These are phyloP conservation scores for Anguilla marmorata DNA, from an alignment of 2,797 vertebrate genomes.

Conservation along the genomic window DNA sequence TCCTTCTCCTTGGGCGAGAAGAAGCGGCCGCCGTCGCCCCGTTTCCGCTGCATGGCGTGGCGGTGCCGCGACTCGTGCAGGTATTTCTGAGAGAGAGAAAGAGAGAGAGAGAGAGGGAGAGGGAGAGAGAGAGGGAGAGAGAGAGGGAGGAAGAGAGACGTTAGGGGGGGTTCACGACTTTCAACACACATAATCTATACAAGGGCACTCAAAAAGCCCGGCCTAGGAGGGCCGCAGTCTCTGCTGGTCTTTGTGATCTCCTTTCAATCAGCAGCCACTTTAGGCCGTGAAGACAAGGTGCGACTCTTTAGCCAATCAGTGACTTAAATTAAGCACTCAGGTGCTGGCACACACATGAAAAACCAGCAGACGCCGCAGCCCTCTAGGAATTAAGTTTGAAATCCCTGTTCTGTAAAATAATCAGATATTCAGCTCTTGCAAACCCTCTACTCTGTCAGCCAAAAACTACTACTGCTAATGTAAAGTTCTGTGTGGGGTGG, in stretches of 20 bases:
- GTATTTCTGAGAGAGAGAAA: conserved; percentile 81
- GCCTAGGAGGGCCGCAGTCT: background rate
- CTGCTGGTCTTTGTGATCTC: background rate
- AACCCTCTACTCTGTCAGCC: no score
- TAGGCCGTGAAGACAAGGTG: background rate
- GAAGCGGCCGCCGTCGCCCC: conserved; percentile 86
- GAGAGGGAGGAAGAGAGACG: background rate
- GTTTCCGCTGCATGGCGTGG: conserved; percentile 95
- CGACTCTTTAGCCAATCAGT: background rate
- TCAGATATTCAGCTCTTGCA: no score
- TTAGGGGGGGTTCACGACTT: background rate
- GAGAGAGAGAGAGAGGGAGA: background rate
- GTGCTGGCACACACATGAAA: no score
- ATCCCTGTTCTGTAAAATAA: no score
- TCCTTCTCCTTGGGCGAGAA: conserved; percentile 91
- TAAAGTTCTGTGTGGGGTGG: no score
- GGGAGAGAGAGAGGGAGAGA: background rate
- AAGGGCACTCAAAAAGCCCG: background rate
- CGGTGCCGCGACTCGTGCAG: conserved; percentile 94
- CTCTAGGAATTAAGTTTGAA: no score
- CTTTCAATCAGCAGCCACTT: background rate
- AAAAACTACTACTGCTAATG: no score
- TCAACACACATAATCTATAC: background rate
- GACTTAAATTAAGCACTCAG: background rate
- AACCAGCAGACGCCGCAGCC: no score